Evolutionary conservation across 2,113 vertebrate species (phyloP), one percentile per base, ranked within the genome.

Genomic region (Halichoerus grypus): DNA sequence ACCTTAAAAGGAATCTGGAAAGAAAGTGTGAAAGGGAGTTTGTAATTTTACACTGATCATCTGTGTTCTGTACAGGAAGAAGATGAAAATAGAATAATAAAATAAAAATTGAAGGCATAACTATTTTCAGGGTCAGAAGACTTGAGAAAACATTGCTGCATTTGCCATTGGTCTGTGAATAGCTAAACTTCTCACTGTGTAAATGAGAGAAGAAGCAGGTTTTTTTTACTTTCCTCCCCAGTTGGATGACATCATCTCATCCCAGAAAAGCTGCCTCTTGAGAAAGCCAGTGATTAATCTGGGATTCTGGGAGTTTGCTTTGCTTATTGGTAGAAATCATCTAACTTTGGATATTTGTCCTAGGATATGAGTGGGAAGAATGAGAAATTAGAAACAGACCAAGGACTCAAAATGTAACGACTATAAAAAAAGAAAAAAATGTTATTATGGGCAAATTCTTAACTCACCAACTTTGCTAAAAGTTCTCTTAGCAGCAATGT

Each of bases 1-100:
- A 26, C 31, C 24, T 90, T 86, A 59, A 96, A 65, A 61, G 91
- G 89, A 51, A 63, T 94, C 2, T 92, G 57, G 57, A 80, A 72
- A 21, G 6, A 72, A 87, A 57, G 33, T 51, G 4, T 76, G 13
- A 85, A 80, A 85, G 49, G 31, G 21, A 97, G 28, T 19, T 39
- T 94, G 10, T 89, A 76, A 92, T 57, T 81, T 49, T 49, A 59
- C 5, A 28, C 21, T 31, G 9, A 46, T 51, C 3, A 12, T 33
- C 19, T 93, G 21, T 55, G 2, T n/a, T 83, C 26, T 63, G 14
- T 46, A 51, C 5, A 82, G 24, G 31, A 49, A 33, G 22, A 39
- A n/a, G 22, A 36, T 42, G 82, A 28, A 82, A 88, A 72, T 7
- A 77, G 7, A 65, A 71, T 22, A 57, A 79, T 49, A 72, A 22